Evolutionary conservation across 2,113 vertebrate species (phyloP), one percentile per base, ranked within the genome.

Genomic region (Casuarius casuarius): DNA sequence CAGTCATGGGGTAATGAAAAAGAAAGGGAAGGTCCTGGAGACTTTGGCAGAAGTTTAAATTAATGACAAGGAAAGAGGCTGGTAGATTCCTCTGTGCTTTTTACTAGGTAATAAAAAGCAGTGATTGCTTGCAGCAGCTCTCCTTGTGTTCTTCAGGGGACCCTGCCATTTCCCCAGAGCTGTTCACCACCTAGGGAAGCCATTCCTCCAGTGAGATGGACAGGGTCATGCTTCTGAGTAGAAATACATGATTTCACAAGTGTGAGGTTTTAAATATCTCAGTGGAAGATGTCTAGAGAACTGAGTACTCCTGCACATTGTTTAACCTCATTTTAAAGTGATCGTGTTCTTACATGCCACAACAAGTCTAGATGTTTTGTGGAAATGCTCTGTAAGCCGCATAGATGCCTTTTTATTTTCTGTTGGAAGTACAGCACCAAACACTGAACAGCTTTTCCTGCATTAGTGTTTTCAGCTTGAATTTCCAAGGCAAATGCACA

Each of bases 121-220:
- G 44, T 26, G 40, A 5, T 77, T 62, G 17, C 46, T 89, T 7
- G 4, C 40, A 40, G 1, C 7, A 35, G 19, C 58, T 81, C 38
- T 54, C 14, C 58, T 73, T n/a, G 17, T 26, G 9, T 29, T 44
- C 14, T 58, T 87, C 33, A 49, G 72, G 40, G 46, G 51, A 63
- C 13, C 8, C 33, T 0, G 1, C 40, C 51, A 61, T 8, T 46
- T 18, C 21, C 65, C 61, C 28, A 56, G 40, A n/a, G 68, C 16
- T 31, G 54, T 49, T 59, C 38, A 7, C 4, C 48, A 35, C 25
- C 51, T 35, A 20, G 22, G 35, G 35, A 77, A 59, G 9, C 62
- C 4, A 0, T 84, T 85, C 18, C 11, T 89, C 8, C 46, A 0
- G 0, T 58, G 35, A 67, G 40, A 44, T 0, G 2, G 25, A 58